Base-by-base conservation (phyloP, 1,140 invertebrate species). In the Tetranychus urticae region DNA sequence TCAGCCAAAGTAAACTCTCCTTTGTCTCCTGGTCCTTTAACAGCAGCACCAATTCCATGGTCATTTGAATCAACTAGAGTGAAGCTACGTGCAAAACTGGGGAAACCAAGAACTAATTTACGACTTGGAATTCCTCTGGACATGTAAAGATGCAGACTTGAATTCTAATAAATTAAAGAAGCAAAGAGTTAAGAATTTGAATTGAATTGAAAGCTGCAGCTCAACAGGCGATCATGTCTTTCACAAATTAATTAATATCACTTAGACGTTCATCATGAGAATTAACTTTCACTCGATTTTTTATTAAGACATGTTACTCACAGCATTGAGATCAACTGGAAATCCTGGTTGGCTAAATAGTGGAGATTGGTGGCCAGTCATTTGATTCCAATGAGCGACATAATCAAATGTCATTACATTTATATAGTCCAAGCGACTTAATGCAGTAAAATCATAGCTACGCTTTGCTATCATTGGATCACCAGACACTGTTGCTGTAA, bases 51-150 rank as follows among this genome's bases (percentile, higher is more conserved):
- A 3, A 36, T 34, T 10, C 33, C 34, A 56, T 56, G 55, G 13
- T 12, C 13, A 35, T 36, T 35, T 1, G 34, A 12, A n/a, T 56
- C 35, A 31, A n/a, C 14, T 6, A 56, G n/a, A 35, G 55, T 56
- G 55, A 56, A 56, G 5, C 34, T 56, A 7, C 37, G 55, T 14
- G 14, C 55, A 35, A 37, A 56, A 35, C 13, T n/a, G 13, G 55
- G 55, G 33, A 56, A 14, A 33, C 55, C 55, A 56, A 56, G 13
- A 14, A 56, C 8, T 36, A 56, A 56, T 23, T 56, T 56, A 23
- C 81, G 78, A 37, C 78, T 78, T 8, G 82, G 79, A 7, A 83
- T 84, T 10, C 90, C 91, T 55, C 79, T 75, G 2, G n/a, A 31
- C 12, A 52, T 6, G 31, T 52, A 52, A 6, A 52, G 50, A 52